Evolutionary conservation across 2,113 vertebrate genomes (phyloP), one percentile per base, ranked within the genome.

Genomic region (Myodes glareolus): DNA sequence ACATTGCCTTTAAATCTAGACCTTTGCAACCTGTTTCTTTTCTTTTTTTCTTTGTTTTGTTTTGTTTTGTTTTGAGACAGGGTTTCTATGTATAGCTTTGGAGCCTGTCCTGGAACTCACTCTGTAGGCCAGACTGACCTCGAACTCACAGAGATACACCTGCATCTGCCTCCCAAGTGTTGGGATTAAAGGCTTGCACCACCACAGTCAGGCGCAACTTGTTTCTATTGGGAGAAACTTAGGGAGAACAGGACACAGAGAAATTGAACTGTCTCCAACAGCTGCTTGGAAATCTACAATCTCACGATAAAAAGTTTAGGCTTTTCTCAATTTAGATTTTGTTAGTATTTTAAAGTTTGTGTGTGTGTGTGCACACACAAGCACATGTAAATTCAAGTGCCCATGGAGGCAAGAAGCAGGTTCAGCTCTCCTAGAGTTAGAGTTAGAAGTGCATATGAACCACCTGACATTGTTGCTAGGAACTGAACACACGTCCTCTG

Each of bases 1-100:
- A 95, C 31, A 94, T 65, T 86, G 33, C 7, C 27, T 88, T 95
- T 92, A 73, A 94, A 78, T 5, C 75, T 88, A 23, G 52, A 39
- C 25, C 4, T 85, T 65, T 29, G 36, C 25, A 45, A 31, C 39
- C 55, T 47, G 17, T 50, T 67, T 67, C 31, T 78, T 58, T 58
- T 21, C 55, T 58, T 58, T 58, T 5, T 58, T 58, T 7, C 0
- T 58, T 21, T 17, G 55, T 58, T 58, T 58, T 58, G 55, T 58
- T 58, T 58, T 58, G 4, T 19, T 58, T 58, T 47, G 19, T 58
- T 58, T 21, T 0, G 58, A 58, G 58, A 58, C 58, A 58, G 5
- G 58, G 58, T 58, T 58, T 58, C 58, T 19, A 58, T 58, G 58
- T 58, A 21, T 21, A 58, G 58, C 58, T 58, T 58, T 58, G 58